Evolutionary conservation across 2,113 vertebrate species (phyloP), one percentile per base, ranked within the genome.

Genomic region (Vicugna pacos): DNA sequence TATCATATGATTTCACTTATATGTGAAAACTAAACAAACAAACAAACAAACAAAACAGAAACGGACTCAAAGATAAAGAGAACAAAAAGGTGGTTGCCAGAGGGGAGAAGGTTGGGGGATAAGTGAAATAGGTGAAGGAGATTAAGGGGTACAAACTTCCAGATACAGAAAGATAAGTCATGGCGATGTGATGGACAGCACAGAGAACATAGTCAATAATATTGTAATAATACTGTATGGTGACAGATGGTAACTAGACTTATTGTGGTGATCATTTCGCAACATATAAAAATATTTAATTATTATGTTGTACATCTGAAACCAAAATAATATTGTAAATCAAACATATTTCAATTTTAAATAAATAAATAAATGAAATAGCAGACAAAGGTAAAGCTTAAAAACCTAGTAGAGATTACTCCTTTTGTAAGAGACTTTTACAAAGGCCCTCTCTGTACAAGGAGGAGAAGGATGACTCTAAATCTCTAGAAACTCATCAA

Each of bases 351-450:
- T 79, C 22, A 56, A 79, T 35, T 42, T 42, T 56, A 79, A 79
- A 56, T 22, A 56, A 79, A 35, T 54, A 56, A 56, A 35, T 79
- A 11, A 79, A 79, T 79, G 32, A 79, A 79, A 56, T 56, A 79
- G 76, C 50, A 81, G 46, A 89, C 28, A 50, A 14, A 73, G 65
- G 76, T 42, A 72, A 88, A 89, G 28, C n/a, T 73, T 54, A n/a
- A 54, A 83, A 84, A 75, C n/a, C 79, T 42, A 42, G 38, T 70
- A 32, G 30, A 48, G 32, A 60, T 89, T 89, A 89, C 22, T 42
- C 50, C 15, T 75, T 94, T 80, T 81, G 4, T 73, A 93, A 88
- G n/a, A 93, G 42, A 89, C 54, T 64, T 81, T 81, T 81, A 81
- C 8, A 69, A 54, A 15, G 56, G 35, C 10, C n/a, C 19, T 80